A percentile compares a stretch with the other conserved stretches of the same genome.
These are phyloP conservation scores for Apolygus lucorum DNA, from an alignment of 1,140 invertebrate genomes.

Conservation along the genomic window DNA sequence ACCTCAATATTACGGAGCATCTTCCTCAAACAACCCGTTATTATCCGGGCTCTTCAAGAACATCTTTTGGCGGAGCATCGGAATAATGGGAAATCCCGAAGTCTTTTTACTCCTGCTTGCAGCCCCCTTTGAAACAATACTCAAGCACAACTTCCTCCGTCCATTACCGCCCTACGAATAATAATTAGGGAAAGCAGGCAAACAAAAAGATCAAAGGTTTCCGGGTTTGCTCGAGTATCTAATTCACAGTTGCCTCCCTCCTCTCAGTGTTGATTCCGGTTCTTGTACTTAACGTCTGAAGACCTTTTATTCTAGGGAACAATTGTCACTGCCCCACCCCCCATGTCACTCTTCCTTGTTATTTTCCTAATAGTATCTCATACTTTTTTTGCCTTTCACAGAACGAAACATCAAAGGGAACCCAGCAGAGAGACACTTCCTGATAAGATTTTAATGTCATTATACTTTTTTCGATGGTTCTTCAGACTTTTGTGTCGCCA, in stretches of 20 bases:
- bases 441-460: conserved; percentile 11
- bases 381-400: background rate
- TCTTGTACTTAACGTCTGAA: background rate
- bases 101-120: too few relatives aligned
- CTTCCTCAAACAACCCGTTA: too few relatives aligned
- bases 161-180: background rate
- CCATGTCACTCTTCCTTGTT: background rate
- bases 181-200: background rate
- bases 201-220: conserved; percentile 11
- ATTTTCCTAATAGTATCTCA: conserved; percentile 9
- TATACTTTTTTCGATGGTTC: background rate
- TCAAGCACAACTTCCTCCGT: conserved; percentile 7
- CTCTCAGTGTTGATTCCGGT: conserved; percentile 6
- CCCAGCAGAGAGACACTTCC: background rate
- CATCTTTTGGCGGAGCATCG: too few relatives aligned
- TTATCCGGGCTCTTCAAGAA: too few relatives aligned
- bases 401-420: conserved; percentile 4
- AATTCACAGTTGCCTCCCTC: background rate
- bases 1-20: too few relatives aligned
- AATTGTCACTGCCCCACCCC: background rate
- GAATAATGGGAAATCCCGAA: too few relatives aligned
- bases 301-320: conserved; percentile 1
- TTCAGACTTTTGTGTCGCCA: background rate
- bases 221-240: background rate
- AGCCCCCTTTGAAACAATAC: background rate